These are phyloP conservation scores for Anoura caudifer DNA, from an alignment of 2,113 vertebrate genomes.

Conservation along the genomic window DNA sequence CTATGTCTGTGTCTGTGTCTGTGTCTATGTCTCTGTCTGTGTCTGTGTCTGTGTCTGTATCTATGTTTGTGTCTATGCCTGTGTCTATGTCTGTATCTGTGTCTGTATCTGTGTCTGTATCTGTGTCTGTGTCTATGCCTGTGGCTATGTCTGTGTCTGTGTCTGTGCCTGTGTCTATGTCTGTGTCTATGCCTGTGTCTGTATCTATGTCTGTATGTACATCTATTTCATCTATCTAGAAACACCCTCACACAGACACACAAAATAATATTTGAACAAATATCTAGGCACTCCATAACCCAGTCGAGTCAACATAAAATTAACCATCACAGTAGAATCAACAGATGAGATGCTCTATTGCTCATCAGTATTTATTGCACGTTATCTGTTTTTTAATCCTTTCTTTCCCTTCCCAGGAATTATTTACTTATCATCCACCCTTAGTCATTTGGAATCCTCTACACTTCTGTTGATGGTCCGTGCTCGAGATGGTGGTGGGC, in stretches of 20 bases:
- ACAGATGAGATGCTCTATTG: background rate
- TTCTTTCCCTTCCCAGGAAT: slow-evolving; percentile 79
- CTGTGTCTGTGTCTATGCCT: background rate
- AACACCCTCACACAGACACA: background rate
- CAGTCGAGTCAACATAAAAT: background rate
- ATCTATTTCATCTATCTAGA: background rate
- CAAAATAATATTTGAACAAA: background rate
- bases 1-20: too few species aligned
- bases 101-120: background rate
- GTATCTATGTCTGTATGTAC: background rate
- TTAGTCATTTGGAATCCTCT: slow-evolving; percentile 82
- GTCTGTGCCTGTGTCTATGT: background rate
- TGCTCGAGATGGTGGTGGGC: slow-evolving; percentile 87
- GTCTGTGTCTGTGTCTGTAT: background rate
- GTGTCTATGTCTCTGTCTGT: too few species aligned
- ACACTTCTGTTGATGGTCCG: slow-evolving; percentile 81
- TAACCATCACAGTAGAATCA: background rate
- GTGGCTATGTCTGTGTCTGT: background rate
- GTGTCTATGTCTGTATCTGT: background rate
- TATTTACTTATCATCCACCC: slow-evolving; percentile 86
- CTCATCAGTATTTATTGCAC: background rate
- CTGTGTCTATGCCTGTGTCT: background rate
- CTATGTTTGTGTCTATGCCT: background rate
- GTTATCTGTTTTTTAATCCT: background rate
- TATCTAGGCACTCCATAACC: background rate